phyloP scores from a whole-genome alignment of 2,113 vertebrate species.

The Tretioscincus oriximinensis region DNA sequence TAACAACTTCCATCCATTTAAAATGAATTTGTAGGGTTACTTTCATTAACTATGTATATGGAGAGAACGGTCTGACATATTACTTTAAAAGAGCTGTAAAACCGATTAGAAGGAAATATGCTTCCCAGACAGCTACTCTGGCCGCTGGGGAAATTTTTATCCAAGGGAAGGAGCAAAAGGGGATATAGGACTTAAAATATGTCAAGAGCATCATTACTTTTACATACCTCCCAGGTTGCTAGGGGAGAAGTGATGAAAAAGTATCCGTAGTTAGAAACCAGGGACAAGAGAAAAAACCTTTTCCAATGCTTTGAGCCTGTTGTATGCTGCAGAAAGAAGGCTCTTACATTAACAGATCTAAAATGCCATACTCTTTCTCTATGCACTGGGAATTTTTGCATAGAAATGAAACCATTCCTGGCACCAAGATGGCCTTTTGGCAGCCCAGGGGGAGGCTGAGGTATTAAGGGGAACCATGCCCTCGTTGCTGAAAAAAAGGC shows the following conservation, averaged over 20 bases:
- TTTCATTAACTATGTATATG: slow-evolving; percentile 87
- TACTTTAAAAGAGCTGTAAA: slow-evolving; percentile 85
- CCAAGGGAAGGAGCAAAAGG: slow-evolving; percentile 45
- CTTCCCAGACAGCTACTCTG: slow-evolving; percentile 71
- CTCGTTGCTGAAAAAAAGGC: slow-evolving; percentile 77
- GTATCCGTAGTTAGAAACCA: background rate
- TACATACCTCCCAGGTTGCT: slow-evolving; percentile 3
- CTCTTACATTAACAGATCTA: slow-evolving; percentile 65
- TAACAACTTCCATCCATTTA: slow-evolving; percentile 88
- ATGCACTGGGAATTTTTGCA: slow-evolving; percentile 59
- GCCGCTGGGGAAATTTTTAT: slow-evolving; percentile 62
- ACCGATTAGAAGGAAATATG: slow-evolving; percentile 83
- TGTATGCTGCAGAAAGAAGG: slow-evolving; percentile 42
- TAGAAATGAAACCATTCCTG: slow-evolving; percentile 65
- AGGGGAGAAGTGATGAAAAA: slow-evolving; percentile 4
- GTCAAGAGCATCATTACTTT: slow-evolving; percentile 12
- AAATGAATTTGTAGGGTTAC: slow-evolving; percentile 88
- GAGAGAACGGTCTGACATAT: slow-evolving; percentile 85
- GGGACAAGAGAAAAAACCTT: slow-evolving; percentile 31
- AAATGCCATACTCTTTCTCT: slow-evolving; percentile 20
- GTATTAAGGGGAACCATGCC: slow-evolving; percentile 75
- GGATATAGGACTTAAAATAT: slow-evolving; percentile 35
- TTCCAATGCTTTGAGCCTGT: slow-evolving; percentile 11
- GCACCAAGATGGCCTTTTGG: slow-evolving; percentile 57
- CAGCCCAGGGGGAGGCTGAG: slow-evolving; percentile 69